These are phyloP conservation scores for Enteromius thamalakanensis DNA, from an alignment of 2,797 vertebrate species.

Conservation along the genomic window DNA sequence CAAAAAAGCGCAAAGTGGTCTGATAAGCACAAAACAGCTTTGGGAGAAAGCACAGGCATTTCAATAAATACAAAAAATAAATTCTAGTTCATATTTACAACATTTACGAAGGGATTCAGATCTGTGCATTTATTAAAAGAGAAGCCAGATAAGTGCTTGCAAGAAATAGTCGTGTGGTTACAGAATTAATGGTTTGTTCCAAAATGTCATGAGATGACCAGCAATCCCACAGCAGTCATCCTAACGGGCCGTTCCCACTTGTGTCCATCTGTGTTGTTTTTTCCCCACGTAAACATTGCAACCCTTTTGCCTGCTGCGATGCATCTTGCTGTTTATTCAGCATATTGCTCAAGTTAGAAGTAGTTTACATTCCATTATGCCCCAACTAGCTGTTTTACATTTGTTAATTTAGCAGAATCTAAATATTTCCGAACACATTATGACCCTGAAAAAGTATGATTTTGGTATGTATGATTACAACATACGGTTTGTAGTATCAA, in stretches of 20 bases:
- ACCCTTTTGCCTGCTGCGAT: neutral
- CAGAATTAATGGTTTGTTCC: neutral
- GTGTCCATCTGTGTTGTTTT: neutral
- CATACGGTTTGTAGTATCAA: neutral
- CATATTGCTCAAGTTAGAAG: neutral
- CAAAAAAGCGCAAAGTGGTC: constrained; percentile 25
- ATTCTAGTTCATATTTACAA: constrained; percentile 90
- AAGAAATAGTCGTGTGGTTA: constrained; percentile 8
- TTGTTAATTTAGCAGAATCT: neutral
- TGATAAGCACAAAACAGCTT: constrained; percentile 19
- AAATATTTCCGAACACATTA: constrained; percentile 10
- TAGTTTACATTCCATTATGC: constrained; percentile 10
- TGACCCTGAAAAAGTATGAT: neutral
- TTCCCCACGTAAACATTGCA: neutral
- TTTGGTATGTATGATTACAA: no score
- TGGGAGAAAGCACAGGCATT: constrained; percentile 66
- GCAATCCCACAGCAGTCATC: neutral
- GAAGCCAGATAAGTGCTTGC: neutral
- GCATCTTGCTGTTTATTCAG: neutral
- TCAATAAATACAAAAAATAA: constrained; percentile 98
- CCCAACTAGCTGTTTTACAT: neutral
- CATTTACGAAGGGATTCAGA: constrained; percentile 79
- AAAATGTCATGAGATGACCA: constrained; percentile 9
- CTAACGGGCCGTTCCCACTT: neutral
- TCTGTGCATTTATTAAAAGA: constrained; percentile 15